These are phyloP conservation scores for Himalopsyche anomala DNA, from an alignment of 2,888 invertebrate species.

Conservation along the genomic window DNA sequence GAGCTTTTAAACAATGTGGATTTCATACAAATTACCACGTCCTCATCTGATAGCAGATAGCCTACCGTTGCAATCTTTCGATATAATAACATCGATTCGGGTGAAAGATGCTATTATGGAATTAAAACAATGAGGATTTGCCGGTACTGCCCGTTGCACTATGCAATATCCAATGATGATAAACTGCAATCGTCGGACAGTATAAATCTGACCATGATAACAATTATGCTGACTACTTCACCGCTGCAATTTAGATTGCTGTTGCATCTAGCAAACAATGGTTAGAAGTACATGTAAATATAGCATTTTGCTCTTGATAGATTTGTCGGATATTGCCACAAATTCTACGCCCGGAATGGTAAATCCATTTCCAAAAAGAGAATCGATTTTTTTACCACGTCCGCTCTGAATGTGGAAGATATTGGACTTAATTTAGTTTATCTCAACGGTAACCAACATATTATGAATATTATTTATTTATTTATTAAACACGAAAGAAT, in stretches of 20 bases:
- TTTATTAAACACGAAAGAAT: no score
- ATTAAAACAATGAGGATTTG: slow-evolving; percentile 55
- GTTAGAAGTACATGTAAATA: background rate
- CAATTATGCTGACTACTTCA: slow-evolving; percentile 20
- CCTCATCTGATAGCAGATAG: slow-evolving; percentile 17
- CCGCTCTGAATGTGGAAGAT: no score
- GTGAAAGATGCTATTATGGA: slow-evolving; percentile 61
- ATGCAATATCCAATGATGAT: slow-evolving; percentile 17
- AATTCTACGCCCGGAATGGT: no score
- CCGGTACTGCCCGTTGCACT: background rate
- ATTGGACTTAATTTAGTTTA: no score
- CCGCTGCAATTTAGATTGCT: background rate
- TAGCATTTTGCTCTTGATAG: no score
- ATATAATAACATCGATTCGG: slow-evolving; percentile 43
- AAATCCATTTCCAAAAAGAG: no score
- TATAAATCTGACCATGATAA: slow-evolving; percentile 2
- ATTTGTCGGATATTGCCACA: no score
- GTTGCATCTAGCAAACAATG: slow-evolving; percentile 19
- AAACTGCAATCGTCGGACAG: slow-evolving; percentile 1
- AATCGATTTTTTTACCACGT: no score
- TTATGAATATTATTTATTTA: no score
- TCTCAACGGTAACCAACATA: no score
- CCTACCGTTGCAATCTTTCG: slow-evolving; percentile 22
- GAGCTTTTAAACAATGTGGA: slow-evolving; percentile 10
- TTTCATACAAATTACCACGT: slow-evolving; percentile 8